Conservation (phyloP, 2,113 vertebrate species). For the Chauna torquata region DNA sequence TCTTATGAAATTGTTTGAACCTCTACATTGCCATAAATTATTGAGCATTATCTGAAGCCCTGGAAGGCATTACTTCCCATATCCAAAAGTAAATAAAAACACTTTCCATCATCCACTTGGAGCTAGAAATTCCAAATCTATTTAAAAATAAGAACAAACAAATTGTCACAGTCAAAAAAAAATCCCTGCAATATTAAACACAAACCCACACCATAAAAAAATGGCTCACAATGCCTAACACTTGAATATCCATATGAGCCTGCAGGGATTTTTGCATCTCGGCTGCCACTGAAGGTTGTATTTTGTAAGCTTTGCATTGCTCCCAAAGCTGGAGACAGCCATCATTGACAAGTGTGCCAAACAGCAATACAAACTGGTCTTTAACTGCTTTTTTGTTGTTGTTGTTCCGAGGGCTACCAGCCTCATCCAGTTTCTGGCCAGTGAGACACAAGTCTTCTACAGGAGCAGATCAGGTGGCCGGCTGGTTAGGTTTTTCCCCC, state of each 20-base stretch:
- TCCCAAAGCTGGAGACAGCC: background rate
- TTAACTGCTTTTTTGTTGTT: background rate
- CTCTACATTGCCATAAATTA: slow-evolving; percentile 19
- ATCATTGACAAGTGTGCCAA: background rate
- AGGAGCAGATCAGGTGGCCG: background rate
- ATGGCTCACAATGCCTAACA: background rate
- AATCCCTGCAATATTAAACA: background rate
- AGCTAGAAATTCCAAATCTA: background rate
- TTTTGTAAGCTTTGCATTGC: background rate
- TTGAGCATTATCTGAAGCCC: background rate
- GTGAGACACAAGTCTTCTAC: background rate
- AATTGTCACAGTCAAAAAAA: background rate
- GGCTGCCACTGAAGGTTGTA: background rate
- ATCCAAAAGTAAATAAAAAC: background rate
- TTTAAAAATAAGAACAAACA: background rate
- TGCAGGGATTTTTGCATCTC: background rate
- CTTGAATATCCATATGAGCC: background rate
- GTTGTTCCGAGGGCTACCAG: background rate
- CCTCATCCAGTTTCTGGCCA: background rate
- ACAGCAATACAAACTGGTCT: background rate
- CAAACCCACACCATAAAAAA: background rate
- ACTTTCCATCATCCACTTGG: background rate
- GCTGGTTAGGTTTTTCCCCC: background rate
- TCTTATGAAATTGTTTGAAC: background rate
- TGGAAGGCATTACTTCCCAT: background rate